Evolutionary conservation across 2,113 vertebrate species (phyloP).

Genomic region (Macrotus californicus): DNA sequence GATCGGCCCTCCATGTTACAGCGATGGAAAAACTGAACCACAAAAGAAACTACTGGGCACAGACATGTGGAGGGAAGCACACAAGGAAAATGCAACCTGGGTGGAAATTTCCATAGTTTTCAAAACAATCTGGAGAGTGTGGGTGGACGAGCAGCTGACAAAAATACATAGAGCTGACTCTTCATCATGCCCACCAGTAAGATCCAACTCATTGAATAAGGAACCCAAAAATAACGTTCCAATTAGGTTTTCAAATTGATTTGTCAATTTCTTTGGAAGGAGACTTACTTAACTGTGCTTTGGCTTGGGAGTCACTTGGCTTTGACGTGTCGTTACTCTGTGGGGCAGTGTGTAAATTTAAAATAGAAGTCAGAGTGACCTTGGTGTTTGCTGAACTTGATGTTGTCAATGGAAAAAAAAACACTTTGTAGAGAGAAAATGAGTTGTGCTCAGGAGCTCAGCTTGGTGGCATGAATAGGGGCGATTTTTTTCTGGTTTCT

Average conservation of each 20-base stretch:
- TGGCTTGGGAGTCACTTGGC: background rate
- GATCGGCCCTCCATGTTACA: slow-evolving; percentile 18
- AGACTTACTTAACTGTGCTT: background rate
- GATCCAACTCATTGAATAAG: background rate
- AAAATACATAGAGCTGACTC: background rate
- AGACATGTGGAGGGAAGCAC: slow-evolving; percentile 45
- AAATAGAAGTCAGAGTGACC: background rate
- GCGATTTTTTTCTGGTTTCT: slow-evolving; percentile 14
- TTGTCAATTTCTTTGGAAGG: background rate
- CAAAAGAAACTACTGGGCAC: slow-evolving; percentile 32
- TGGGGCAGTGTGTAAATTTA: background rate
- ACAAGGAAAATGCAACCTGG: slow-evolving; percentile 45
- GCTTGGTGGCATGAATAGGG: background rate
- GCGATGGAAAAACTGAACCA: slow-evolving; percentile 52
- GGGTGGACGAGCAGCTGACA: background rate
- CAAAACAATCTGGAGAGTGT: slow-evolving; percentile 12
- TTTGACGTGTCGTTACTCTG: slow-evolving; percentile 5
- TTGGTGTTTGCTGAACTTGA: background rate
- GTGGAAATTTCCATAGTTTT: slow-evolving; percentile 47
- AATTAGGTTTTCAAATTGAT: slow-evolving; percentile 12
- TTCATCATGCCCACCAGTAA: background rate
- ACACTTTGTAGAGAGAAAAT: background rate
- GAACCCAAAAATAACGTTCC: background rate
- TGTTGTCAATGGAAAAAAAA: background rate
- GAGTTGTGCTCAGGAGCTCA: background rate